These are phyloP conservation scores for Cactoblastis cactorum DNA, from an alignment of 2,888 invertebrate species.

Conservation along the genomic window DNA sequence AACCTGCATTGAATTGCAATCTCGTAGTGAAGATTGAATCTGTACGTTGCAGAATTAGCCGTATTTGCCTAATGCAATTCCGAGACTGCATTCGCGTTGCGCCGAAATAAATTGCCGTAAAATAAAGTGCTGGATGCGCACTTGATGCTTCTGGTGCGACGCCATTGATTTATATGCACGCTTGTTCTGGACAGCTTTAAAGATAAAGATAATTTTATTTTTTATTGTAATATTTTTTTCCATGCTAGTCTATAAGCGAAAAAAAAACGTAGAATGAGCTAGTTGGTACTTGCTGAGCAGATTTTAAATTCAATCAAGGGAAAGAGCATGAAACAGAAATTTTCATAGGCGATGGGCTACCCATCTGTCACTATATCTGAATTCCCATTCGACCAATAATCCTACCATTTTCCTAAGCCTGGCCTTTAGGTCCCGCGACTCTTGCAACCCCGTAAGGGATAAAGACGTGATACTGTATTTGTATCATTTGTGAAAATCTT, in stretches of 20 bases:
- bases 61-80: slow-evolving; percentile 52
- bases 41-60: slow-evolving; percentile 16
- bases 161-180: slow-evolving; percentile 5
- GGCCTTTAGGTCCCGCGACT: too few relatives aligned
- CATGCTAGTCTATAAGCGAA: too few relatives aligned
- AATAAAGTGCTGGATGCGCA: slow-evolving; percentile 36
- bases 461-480: too few relatives aligned
- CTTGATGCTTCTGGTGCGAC: neutral
- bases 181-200: neutral
- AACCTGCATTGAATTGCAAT: slow-evolving; percentile 3
- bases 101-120: slow-evolving; percentile 54
- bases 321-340: too few relatives aligned
- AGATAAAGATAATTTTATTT: too few relatives aligned
- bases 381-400: too few relatives aligned
- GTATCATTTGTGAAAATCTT: too few relatives aligned
- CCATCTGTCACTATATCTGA: too few relatives aligned
- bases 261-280: too few relatives aligned
- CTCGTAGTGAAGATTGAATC: slow-evolving; percentile 1
- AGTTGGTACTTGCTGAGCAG: neutral
- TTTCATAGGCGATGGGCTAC: too few relatives aligned
- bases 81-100: slow-evolving; percentile 34
- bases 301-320: neutral
- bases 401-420: too few relatives aligned
- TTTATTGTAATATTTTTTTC: neutral
- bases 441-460: too few relatives aligned